Evolutionary conservation across 2,797 vertebrate species (phyloP), one percentile per base, ranked within the genome.

Genomic region (Acipenser oxyrinchus): DNA sequence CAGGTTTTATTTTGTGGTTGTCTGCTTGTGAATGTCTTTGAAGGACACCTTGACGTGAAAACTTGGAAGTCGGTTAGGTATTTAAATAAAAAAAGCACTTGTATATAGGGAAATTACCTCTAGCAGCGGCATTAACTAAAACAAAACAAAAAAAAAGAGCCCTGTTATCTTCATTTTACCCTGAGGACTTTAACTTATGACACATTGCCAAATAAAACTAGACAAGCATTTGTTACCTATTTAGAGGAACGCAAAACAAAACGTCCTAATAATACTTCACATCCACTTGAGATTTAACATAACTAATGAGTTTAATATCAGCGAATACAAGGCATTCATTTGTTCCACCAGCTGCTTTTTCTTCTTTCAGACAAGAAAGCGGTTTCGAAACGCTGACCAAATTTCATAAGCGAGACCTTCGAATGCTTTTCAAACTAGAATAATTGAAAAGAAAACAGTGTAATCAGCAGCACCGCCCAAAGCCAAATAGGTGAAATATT

Each of bases 241-340:
- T 48, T n/a, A 51, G 71, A 67, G 62, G 65, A 67, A 72, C 73
- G 70, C 37, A 37, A 72, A 68, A 70, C 67, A 76, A 74, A 79
- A 80, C 73, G 77, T 64, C 13, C 2, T 9, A 68, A 51, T 70
- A 72, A 50, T 49, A 57, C 1, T 3, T 6, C 71, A 75, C 72
- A 72, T 78, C 73, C 73, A 70, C 51, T 74, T 65, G 66, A 63
- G 66, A 53, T 51, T 71, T 64, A 37, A 37, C 37, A 37, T 68
- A 51, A 67, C 60, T 68, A 71, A 79, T 67, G 71, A 73, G 62
- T 71, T 69, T 67, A 70, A 63, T 69, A 1, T 49, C 70, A 63
- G 60, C 11, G 67, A 60, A 59, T 64, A 50, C 6, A 18, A 12
- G n/a, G 57, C 10, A 51, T 66, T 49, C 70, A 23, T 49, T 61